Evolutionary conservation across 2,888 invertebrate species (phyloP), one percentile per base, ranked within the genome.

Genomic region (Agrypnus murinus): DNA sequence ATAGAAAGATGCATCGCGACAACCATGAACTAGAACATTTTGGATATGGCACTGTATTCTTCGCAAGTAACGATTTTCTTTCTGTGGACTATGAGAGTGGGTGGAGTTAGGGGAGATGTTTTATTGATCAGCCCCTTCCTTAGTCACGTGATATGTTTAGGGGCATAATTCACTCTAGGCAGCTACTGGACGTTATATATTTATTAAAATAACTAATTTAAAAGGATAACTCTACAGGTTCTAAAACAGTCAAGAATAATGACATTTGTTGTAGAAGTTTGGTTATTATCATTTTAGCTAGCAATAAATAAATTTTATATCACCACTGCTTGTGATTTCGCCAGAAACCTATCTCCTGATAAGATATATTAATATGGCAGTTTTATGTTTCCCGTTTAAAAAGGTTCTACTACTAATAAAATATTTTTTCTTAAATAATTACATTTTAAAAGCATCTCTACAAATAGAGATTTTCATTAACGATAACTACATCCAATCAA

Each of bases 121-220:
- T 87, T 88, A 88, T 88, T 88, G 88, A 88, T 88, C 88, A 88
- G 84, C 86, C 86, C 82, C 84, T 84, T 83, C 81, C 82, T 79
- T 80, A 78, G 83, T 85, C 85, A 85, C 85, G 86, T 85, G 86
- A 84, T 82, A 81, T 80, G 81, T 82, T 78, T 79, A 81, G 77
- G 78, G 81, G 79, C 81, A 86, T 85, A 84, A 85, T 82, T 85
- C 85, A 85, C 82, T 79, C 81, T 79, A 81, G 83, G 82, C 83
- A 80, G 83, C 80, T 77, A 80, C 78, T 72, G 71, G 71, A 71
- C 71, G 67, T 71, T 64, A 68, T 71, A 68, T 64, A 67, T 71
- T 71, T 67, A 67, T 64, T 64, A 67, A 53, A 60, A 68, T 68
- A 65, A 64, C 70, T 62, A 66, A 70, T 66, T 70, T 57, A 62